Percentiles rank a stretch among this genome's conserved stretches.
These are phyloP conservation scores for Cotesia vestalis DNA, from an alignment of 1,140 invertebrate species.

Conservation along the genomic window DNA sequence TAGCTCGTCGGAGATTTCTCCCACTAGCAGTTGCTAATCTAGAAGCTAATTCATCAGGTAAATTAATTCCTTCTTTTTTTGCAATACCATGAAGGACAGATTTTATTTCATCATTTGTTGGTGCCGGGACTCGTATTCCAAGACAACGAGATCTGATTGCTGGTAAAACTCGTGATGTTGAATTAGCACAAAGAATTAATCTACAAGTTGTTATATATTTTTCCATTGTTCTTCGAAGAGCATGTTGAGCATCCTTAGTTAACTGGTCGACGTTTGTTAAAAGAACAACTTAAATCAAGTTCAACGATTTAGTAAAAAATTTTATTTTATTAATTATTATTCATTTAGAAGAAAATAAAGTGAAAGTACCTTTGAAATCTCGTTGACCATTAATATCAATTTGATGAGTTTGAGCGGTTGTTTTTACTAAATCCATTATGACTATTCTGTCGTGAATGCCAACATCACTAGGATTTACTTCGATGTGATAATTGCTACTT, in stretches of 20 bases:
- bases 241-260: constrained; percentile 98
- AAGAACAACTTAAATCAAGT: constrained; percentile 79
- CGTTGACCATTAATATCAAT: constrained; percentile 85
- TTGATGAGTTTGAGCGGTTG: constrained; percentile 95
- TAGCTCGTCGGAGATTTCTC: constrained; percentile 91
- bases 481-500: constrained; percentile 96
- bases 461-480: constrained; percentile 98
- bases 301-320: constrained; percentile 20
- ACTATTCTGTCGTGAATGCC: constrained; percentile 96
- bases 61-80: constrained; percentile 84
- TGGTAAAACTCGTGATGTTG: constrained; percentile 92
- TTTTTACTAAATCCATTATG: constrained; percentile 97
- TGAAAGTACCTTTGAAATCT: constrained; percentile 87
- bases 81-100: constrained; percentile 75
- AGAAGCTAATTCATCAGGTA: constrained; percentile 81
- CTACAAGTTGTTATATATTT: constrained; percentile 97
- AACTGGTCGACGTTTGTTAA: constrained; percentile 95
- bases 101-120: constrained; percentile 80
- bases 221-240: constrained; percentile 97
- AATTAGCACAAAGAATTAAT: constrained; percentile 94
- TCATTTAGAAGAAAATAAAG: constrained; percentile 9
- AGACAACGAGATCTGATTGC: constrained; percentile 96
- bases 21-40: constrained; percentile 83
- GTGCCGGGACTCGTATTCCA: constrained; percentile 88
- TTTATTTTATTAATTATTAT: background rate